A percentile compares a stretch with the other conserved stretches of the same genome.
phyloP scores from a whole-genome alignment of 1,140 invertebrate species.

The Nomia melanderi region DNA sequence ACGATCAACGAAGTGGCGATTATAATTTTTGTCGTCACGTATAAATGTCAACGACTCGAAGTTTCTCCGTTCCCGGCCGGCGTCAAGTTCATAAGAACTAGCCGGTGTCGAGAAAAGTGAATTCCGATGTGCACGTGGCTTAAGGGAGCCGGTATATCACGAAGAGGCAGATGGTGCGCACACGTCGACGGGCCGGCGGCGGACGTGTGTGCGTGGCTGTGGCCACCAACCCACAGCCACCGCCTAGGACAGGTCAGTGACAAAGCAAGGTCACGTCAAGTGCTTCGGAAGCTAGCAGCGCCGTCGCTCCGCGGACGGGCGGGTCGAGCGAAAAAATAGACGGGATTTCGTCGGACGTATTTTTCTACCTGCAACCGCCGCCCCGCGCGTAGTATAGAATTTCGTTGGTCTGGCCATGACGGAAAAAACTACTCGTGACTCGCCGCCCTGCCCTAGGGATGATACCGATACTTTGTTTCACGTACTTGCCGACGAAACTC shows the following conservation, averaged over 20 bases:
- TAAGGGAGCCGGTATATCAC: slow-evolving; percentile 24
- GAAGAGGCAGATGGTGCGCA: slow-evolving; percentile 19
- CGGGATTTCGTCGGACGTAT: neutral
- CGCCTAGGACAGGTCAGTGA: slow-evolving; percentile 80
- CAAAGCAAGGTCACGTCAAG: slow-evolving; percentile 78
- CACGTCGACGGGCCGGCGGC: neutral
- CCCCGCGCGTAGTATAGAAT: no score
- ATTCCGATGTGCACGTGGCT: neutral
- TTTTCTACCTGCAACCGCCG: neutral
- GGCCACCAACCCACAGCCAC: slow-evolving; percentile 55
- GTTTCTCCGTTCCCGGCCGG: neutral
- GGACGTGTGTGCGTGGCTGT: slow-evolving; percentile 34
- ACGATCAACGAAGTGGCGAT: no score
- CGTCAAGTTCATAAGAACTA: slow-evolving; percentile 47
- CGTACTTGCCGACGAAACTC: no score
- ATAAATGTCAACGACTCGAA: no score
- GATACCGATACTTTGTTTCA: no score
- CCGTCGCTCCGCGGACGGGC: neutral
- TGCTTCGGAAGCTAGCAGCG: slow-evolving; percentile 48
- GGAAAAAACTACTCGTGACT: neutral
- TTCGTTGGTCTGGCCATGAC: neutral
- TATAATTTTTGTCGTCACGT: no score
- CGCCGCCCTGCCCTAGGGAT: no score
- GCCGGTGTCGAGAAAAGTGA: no score
- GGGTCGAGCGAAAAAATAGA: neutral